Evolutionary conservation across 2,797 vertebrate genomes (phyloP).

Genomic region (Cichlasoma orientale): DNA sequence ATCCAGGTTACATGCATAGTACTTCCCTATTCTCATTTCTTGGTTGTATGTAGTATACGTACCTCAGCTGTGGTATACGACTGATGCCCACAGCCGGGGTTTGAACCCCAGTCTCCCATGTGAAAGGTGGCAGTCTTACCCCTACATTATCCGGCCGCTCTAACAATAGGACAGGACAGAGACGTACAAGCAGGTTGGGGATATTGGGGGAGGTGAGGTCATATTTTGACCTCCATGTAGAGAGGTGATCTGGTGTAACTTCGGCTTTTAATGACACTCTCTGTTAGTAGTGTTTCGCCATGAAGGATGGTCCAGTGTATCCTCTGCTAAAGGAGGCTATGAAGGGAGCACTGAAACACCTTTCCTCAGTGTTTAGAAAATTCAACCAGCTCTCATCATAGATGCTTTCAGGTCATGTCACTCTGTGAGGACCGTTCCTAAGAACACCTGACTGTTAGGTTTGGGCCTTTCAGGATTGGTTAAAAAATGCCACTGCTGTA

Average conservation of each 20-base stretch:
- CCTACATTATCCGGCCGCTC: no score
- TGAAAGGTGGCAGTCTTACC: no score
- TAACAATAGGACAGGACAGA: no score
- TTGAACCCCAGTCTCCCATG: no score
- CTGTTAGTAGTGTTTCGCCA: neutral
- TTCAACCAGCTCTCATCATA: neutral
- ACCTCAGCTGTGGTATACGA: no score
- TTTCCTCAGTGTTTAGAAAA: neutral
- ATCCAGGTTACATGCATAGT: no score
- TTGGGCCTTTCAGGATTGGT: neutral
- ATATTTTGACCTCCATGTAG: rapidly evolving
- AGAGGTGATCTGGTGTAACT: neutral
- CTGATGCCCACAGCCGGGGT: no score
- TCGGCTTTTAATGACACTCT: neutral
- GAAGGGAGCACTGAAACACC: neutral
- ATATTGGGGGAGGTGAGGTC: no score
- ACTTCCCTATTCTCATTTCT: no score
- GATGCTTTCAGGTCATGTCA: neutral
- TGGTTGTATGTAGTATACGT: no score
- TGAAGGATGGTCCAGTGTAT: neutral
- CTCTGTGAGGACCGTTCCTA: neutral
- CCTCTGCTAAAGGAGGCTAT: neutral
- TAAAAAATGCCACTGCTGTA: neutral
- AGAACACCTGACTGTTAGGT: rapidly evolving
- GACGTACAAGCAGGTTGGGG: no score